Percentiles rank a stretch among this genome's conserved stretches.
Conservation (phyloP, 2,113 vertebrate species). For the Columbina picui region DNA sequence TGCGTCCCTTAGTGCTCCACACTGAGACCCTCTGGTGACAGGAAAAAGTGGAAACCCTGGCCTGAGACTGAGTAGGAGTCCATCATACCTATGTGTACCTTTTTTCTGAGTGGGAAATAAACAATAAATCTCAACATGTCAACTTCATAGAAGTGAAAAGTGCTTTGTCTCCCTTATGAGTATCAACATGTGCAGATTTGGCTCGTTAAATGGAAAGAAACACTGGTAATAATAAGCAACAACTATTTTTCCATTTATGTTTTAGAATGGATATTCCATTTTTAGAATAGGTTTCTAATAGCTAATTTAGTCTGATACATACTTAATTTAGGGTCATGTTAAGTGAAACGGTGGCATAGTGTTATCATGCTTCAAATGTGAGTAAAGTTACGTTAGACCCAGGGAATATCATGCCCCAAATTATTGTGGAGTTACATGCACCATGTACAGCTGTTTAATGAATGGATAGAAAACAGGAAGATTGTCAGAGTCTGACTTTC, state of each 20-base stretch:
- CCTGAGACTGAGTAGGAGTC: neutral
- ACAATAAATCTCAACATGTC: neutral
- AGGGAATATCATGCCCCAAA: neutral
- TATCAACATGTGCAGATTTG: neutral
- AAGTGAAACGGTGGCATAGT: neutral
- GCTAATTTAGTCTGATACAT: neutral
- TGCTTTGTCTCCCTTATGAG: neutral
- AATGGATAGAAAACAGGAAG: neutral
- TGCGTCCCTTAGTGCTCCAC: neutral
- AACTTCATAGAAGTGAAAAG: neutral
- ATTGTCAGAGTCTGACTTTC: neutral
- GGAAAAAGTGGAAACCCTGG: too few species aligned
- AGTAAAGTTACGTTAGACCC: neutral
- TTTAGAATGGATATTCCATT: neutral
- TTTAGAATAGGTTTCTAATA: neutral
- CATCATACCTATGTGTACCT: neutral
- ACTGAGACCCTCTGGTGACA: too few species aligned
- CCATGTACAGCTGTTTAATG: neutral
- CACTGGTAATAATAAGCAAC: neutral
- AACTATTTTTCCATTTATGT: neutral
- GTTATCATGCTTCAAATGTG: neutral
- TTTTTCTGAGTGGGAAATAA: neutral
- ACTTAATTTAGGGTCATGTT: neutral
- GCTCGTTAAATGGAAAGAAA: neutral
- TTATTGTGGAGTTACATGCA: neutral